phyloP scores from a whole-genome alignment of 1,140 invertebrate genomes.

The Doryteuthis pealeii region DNA sequence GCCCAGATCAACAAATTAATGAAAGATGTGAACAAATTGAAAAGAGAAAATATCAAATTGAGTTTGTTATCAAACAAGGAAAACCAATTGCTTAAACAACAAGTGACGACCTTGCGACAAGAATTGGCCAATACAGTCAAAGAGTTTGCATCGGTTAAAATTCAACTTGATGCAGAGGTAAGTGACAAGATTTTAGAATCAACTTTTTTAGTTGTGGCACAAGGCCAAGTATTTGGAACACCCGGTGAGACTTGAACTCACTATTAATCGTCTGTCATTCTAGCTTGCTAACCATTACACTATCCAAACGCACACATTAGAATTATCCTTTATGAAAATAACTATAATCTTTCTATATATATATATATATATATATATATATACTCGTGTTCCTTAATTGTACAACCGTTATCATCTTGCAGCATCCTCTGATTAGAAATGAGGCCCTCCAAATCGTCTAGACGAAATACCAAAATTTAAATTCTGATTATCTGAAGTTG shows the following conservation, averaged over 20 bases:
- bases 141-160: conserved; percentile 50
- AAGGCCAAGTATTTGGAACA: too few relatives aligned
- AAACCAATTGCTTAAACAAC: conserved; percentile 50
- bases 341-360: too few relatives aligned
- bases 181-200: not conserved
- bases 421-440: too few relatives aligned
- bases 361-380: too few relatives aligned
- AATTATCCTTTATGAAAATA: not conserved
- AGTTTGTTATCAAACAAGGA: conserved; percentile 52
- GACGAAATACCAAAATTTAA: conserved; percentile 7
- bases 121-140: conserved; percentile 47
- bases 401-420: too few relatives aligned
- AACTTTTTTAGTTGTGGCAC: too few relatives aligned
- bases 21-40: conserved; percentile 44
- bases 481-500: too few relatives aligned
- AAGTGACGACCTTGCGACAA: conserved; percentile 49
- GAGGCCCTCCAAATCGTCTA: too few relatives aligned
- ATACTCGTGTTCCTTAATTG: too few relatives aligned
- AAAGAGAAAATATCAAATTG: conserved; percentile 45
- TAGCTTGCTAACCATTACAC: too few relatives aligned
- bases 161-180: conserved; percentile 57
- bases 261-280: too few relatives aligned
- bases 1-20: conserved; percentile 40
- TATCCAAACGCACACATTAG: not conserved
- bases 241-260: too few relatives aligned